phyloP scores from a whole-genome alignment of 2,888 invertebrate genomes.

The Nipponacmea schrenckii region DNA sequence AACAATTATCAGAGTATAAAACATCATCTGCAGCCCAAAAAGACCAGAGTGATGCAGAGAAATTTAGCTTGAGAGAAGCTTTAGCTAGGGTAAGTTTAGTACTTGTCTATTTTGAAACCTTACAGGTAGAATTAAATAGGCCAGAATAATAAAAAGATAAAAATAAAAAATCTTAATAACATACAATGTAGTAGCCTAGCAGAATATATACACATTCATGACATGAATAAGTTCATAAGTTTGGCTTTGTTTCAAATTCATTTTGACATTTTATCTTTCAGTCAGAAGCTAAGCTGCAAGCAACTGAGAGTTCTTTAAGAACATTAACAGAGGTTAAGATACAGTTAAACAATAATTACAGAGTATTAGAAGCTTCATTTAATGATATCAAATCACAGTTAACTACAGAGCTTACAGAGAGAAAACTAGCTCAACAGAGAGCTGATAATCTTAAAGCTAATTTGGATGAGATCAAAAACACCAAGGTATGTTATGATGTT shows the following conservation, averaged over 20 bases:
- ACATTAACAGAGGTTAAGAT: conserved; percentile 42
- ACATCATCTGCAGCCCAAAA: conserved; percentile 45
- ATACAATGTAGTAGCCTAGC: too few species aligned
- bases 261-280: conserved; percentile 15
- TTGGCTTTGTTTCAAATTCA: too few species aligned
- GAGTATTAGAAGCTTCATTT: conserved; percentile 41
- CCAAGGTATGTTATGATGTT: conserved; percentile 39
- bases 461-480: conserved; percentile 46
- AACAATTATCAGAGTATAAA: conserved; percentile 46
- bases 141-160: too few species aligned
- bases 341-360: conserved; percentile 36
- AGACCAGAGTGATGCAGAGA: conserved; percentile 52
- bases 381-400: conserved; percentile 44
- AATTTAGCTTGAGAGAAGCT: conserved; percentile 48
- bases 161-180: too few species aligned
- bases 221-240: too few species aligned
- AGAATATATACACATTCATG: too few species aligned
- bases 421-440: conserved; percentile 54
- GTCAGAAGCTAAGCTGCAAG: conserved; percentile 47
- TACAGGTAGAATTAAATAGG: too few species aligned
- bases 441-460: conserved; percentile 46
- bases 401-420: conserved; percentile 47
- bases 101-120: not conserved
- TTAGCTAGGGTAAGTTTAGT: conserved; percentile 39
- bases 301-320: conserved; percentile 45